Base-by-base conservation (phyloP, 2,113 vertebrate genomes). In the Prunella fulvescens region DNA sequence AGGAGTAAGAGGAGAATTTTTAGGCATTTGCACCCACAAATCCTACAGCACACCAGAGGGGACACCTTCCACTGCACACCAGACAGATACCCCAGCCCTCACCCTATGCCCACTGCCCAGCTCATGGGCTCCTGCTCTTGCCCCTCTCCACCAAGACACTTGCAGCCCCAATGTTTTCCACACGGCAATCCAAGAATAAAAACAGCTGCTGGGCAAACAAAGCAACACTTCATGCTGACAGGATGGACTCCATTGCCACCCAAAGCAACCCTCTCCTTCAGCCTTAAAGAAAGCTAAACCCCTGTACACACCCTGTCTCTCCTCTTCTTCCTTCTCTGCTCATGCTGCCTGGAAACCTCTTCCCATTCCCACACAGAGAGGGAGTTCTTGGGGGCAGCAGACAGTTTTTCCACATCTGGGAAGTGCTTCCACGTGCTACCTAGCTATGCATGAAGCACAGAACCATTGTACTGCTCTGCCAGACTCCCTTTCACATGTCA, bases 291-390 rank as follows among this genome's bases (percentile, higher is more conserved):
- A 69, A n/a, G 17, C 1, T 37, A 86, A 85, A 37, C 3, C 15
- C 24, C 17, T 11, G 18, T 3, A 10, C 14, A 28, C 33, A 29
- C 7, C 35, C 35, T 60, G 29, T 14, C 17, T n/a, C 11, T 37
- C 53, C 81, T 44, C 25, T 26, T 78, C 37, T 20, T 80, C 39
- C 31, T 92, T 40, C 67, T 64, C 28, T 79, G n/a, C 22, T 72
- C 19, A 1, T 4, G 1, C 40, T 14, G 1, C n/a, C 54, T 54
- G 62, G 53, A 85, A 76, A 64, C 31, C 10, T 44, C 62, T 44
- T 65, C 45, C 29, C 1, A 0, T 39, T 29, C 39, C 44, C 24
- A 42, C 11, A 35, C 3, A n/a, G 23, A 51, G 8, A 22, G 40
- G 15, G 23, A 77, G 48, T 14, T 69, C 48, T 57, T 40, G 37